Base-by-base conservation (phyloP, 2,888 invertebrate genomes). In the Eustalomyia histrio region DNA sequence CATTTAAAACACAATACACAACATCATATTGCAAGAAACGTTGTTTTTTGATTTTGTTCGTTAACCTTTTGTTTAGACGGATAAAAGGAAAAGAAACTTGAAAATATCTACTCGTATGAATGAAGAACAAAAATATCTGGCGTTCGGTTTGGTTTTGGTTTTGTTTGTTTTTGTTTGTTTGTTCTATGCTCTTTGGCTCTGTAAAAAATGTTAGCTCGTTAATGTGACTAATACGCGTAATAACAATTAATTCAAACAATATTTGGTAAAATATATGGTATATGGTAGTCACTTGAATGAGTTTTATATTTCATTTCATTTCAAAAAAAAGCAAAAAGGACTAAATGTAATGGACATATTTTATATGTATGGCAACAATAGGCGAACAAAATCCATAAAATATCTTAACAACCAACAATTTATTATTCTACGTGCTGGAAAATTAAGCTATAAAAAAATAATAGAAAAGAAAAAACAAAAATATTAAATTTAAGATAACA, bases 191-290 rank as follows among this genome's bases (percentile, higher is more conserved):
- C 10, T 29, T 29, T 29, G 7, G 29, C 29, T 39, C 39, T 17
- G 57, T 55, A 53, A 83, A 68, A 80, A 80, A 83, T 83, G 79
- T 69, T 21, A 39, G 55, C 80, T 83, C 79, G 65, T 83, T 83
- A 82, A 80, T 74, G 76, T 85, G 84, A 84, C 81, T 83, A 85
- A 85, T 84, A 84, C 65, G 67, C 80, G 82, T 80, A 83, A 84
- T 84, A 85, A 84, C 79, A 85, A 85, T 85, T 85, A 84, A 84
- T 84, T 84, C 80, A 55, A 80, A 83, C 71, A 33, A 78, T 63
- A 83, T 83, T 78, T 79, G 33, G 52, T 33, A 3, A 47, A 47
- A 47, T 47, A n/a, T 47, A n/a, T 47, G n/a, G 6, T n/a, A 7
- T 47, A n/a, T 47, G 43, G 43, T n/a, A 47, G 43, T n/a, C 9